These are phyloP conservation scores for Polyommatus iphigenia DNA, from an alignment of 2,888 invertebrate genomes.

Conservation along the genomic window DNA sequence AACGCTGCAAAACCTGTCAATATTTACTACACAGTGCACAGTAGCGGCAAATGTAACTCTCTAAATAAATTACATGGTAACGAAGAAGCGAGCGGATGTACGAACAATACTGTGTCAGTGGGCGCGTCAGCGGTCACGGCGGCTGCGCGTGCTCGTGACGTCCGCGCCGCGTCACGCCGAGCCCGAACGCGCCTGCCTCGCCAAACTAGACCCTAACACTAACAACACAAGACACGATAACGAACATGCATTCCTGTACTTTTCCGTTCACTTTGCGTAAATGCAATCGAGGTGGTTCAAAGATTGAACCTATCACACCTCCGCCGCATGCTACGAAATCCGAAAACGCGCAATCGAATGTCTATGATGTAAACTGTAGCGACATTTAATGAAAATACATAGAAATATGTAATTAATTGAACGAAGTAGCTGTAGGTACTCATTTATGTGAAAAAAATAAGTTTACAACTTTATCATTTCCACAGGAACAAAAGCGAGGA, in stretches of 20 bases:
- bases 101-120: slow-evolving; percentile 50
- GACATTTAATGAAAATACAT: not conserved
- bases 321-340: slow-evolving; percentile 29
- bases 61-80: slow-evolving; percentile 42
- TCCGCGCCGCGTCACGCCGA: slow-evolving; percentile 63
- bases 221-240: slow-evolving; percentile 40
- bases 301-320: slow-evolving; percentile 31
- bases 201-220: slow-evolving; percentile 44
- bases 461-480: slow-evolving; percentile 12
- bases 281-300: slow-evolving; percentile 36
- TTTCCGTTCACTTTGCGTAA: slow-evolving; percentile 65
- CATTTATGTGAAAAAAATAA: not conserved
- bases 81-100: slow-evolving; percentile 44
- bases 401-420: not conserved
- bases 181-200: slow-evolving; percentile 44
- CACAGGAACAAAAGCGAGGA: slow-evolving; percentile 44
- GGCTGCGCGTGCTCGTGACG: slow-evolving; percentile 61
- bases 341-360: not conserved
- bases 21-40: slow-evolving; percentile 13
- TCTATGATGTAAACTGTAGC: not conserved
- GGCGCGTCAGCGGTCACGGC: slow-evolving; percentile 66
- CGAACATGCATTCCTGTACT: slow-evolving; percentile 50
- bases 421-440: not conserved
- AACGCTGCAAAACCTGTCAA: slow-evolving; percentile 4
- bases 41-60: slow-evolving; percentile 34